phyloP scores from a whole-genome alignment of 2,113 vertebrate species.

The Sturnira hondurensis region DNA sequence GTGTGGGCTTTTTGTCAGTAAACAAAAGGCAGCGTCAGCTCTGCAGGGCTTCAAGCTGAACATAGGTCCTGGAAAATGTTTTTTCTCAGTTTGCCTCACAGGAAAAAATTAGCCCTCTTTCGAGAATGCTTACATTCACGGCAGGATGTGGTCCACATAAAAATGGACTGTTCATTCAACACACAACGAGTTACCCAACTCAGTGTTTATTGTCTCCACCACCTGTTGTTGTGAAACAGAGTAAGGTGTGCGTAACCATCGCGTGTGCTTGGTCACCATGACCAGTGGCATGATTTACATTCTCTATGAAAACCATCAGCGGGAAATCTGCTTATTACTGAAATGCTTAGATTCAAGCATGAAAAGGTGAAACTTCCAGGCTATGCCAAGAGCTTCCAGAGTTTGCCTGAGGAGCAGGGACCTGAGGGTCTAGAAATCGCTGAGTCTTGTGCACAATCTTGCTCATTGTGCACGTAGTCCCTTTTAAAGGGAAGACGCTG shows the following conservation, averaged over 20 bases:
- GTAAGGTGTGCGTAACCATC: not conserved
- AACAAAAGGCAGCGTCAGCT: not conserved
- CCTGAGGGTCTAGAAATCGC: not conserved
- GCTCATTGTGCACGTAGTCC: not conserved
- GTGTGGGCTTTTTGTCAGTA: no score
- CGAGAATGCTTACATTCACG: not conserved
- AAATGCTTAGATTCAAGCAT: not conserved
- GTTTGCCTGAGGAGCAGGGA: not conserved
- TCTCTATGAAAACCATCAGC: not conserved
- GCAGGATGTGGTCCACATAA: not conserved
- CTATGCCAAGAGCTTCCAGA: not conserved
- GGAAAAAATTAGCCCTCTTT: not conserved
- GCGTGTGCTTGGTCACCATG: not conserved
- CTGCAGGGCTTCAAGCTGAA: not conserved
- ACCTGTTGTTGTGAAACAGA: constrained; percentile 36
- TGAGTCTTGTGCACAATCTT: no score
- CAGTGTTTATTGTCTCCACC: not conserved
- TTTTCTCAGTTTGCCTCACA: not conserved
- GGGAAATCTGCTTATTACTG: not conserved
- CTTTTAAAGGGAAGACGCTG: not conserved
- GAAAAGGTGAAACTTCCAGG: not conserved
- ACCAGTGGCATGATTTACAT: constrained; percentile 1
- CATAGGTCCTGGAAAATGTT: not conserved
- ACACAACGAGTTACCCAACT: not conserved
- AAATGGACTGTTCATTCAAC: not conserved